Evolutionary conservation across 2,113 vertebrate genomes (phyloP).

Genomic region (Carlito syrichta): DNA sequence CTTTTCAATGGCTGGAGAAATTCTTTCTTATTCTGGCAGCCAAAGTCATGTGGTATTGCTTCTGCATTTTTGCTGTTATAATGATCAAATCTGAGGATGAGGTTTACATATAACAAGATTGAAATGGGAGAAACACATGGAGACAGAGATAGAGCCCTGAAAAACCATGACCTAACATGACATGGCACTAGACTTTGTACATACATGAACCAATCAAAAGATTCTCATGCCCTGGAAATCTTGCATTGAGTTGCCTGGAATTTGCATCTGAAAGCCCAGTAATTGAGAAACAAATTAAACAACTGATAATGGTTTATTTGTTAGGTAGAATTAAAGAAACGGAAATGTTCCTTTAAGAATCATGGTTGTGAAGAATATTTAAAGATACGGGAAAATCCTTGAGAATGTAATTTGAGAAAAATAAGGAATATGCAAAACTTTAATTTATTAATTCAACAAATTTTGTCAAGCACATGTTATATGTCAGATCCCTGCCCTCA

Average conservation of each 20-base stretch:
- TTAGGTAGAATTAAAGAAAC: not conserved
- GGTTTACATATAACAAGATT: fast-evolving
- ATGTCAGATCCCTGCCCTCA: not conserved
- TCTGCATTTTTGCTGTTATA: fast-evolving
- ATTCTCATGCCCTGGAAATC: not conserved
- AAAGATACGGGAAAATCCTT: not conserved
- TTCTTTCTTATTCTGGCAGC: no score
- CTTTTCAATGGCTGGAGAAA: fast-evolving
- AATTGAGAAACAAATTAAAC: not conserved
- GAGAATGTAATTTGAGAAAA: not conserved
- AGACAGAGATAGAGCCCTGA: fast-evolving
- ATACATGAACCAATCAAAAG: fast-evolving
- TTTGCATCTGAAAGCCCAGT: not conserved
- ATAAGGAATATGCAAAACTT: not conserved
- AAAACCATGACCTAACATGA: fast-evolving
- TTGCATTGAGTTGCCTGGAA: not conserved
- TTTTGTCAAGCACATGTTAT: not conserved
- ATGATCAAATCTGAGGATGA: not conserved
- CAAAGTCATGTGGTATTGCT: fast-evolving
- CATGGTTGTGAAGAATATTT: not conserved
- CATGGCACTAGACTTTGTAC: fast-evolving
- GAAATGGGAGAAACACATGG: not conserved
- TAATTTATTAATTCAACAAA: not conserved
- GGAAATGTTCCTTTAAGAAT: not conserved
- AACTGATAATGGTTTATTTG: not conserved